phyloP scores from a whole-genome alignment of 37 sponge, comb jelly and placozoan genomes.

The Theonella swinhoei region DNA sequence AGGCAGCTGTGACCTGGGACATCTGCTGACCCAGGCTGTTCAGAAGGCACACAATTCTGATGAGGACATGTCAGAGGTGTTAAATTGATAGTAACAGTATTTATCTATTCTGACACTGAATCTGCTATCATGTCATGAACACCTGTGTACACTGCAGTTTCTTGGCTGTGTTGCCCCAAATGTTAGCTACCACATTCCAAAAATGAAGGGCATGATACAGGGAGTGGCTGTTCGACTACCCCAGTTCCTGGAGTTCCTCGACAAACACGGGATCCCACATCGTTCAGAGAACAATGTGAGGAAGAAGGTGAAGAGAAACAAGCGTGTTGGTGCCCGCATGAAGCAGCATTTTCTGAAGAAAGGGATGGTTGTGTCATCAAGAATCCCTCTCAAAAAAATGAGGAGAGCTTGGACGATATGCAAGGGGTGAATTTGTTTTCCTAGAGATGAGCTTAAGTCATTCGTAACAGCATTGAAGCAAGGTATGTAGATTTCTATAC shows the following conservation, averaged over 20 bases:
- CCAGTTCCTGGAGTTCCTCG: neutral
- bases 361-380: neutral
- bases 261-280: neutral
- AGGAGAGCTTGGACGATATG: neutral
- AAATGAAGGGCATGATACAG: too few species aligned
- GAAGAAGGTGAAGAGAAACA: neutral
- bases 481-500: too few species aligned
- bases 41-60: too few species aligned
- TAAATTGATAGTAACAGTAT: too few species aligned
- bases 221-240: neutral
- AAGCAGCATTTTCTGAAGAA: neutral
- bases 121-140: neutral
- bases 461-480: too few species aligned
- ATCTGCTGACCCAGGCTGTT: too few species aligned
- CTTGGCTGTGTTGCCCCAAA: neutral
- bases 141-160: constrained; percentile 4
- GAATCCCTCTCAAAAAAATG: too few species aligned
- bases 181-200: neutral
- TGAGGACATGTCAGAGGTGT: too few species aligned
- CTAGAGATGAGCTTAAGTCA: too few species aligned
- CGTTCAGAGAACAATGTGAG: constrained; percentile 1
- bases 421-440: neutral
- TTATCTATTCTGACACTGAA: neutral
- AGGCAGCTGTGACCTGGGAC: too few species aligned
- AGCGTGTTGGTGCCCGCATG: neutral